Evolutionary conservation across 2,797 vertebrate species (phyloP), one percentile per base, ranked within the genome.

Genomic region (Nothura maculosa): DNA sequence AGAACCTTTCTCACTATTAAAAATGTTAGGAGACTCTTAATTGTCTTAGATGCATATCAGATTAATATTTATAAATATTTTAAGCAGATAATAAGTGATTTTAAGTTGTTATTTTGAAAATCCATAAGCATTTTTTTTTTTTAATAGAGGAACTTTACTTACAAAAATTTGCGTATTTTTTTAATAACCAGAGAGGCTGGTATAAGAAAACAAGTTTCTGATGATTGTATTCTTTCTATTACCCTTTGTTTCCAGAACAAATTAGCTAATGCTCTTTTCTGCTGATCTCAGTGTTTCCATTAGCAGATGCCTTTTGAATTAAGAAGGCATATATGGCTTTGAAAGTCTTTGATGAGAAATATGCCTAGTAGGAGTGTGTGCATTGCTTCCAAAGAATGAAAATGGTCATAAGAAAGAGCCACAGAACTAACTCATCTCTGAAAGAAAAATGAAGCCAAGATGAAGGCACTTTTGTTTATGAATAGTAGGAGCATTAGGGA

Each of bases 351-450:
- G 78, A 94, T 16, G 45, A 96, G 81, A 87, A 96, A 72, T 81
- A 93, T 77, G 34, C 67, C 61, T 93, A 95, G 81, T 36, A 95
- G 83, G 91, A 96, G 91, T 93, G 36, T 64, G 48, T 93, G 85
- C 24, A 8, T 54, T 73, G 20, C 50, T 94, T 97, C 80, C 87
- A 96, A 97, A 95, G 84, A 89, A 96, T 92, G 83, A 92, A 90
- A 97, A 48, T 48, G 72, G 91, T 91, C 40, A 93, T 94, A 93
- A 88, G 84, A 96, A 92, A 92, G 47, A 55, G 63, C 55, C 90
- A 80, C 62, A 87, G 83, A 93, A 96, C 92, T 94, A 97, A 89
- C n/a, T 97, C 32, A 95, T 92, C 95, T 96, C 82, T 96, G 95
- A 94, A 95, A 90, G 72, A 97, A 96, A 96, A 96, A 43, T 80